These are phyloP conservation scores for Drosophila anceps DNA, from an alignment of 2,888 invertebrate species.

Conservation along the genomic window DNA sequence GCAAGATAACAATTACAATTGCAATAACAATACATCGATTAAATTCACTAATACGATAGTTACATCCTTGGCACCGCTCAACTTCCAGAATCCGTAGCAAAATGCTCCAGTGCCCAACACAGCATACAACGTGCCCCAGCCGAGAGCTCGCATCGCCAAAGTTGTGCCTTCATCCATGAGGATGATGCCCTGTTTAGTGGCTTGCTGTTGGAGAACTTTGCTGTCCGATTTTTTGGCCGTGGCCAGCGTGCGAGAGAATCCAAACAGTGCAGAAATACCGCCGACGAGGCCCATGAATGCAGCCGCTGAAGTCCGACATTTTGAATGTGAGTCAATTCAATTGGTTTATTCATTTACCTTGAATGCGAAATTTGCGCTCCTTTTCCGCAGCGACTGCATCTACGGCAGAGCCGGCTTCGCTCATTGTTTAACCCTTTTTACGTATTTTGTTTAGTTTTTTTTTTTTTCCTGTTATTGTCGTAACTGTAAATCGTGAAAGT, in stretches of 20 bases:
- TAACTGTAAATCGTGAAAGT: constrained; percentile 34
- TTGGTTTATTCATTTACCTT: constrained; percentile 46
- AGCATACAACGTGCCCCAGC: constrained; percentile 95
- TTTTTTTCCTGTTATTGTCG: constrained; percentile 55
- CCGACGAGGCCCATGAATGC: constrained; percentile 84
- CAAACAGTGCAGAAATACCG: constrained; percentile 92
- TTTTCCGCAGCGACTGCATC: constrained; percentile 68
- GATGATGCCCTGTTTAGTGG: constrained; percentile 87
- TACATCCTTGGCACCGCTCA: constrained; percentile 94
- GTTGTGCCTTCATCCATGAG: constrained; percentile 91
- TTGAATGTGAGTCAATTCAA: background rate
- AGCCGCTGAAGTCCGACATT: constrained; percentile 68
- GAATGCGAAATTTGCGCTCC: constrained; percentile 68
- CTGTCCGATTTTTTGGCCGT: constrained; percentile 93
- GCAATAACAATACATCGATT: background rate
- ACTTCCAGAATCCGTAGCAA: constrained; percentile 94
- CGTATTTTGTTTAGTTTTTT: background rate
- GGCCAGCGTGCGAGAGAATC: constrained; percentile 92
- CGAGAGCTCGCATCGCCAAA: constrained; percentile 93
- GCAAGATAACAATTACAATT: constrained; percentile 26
- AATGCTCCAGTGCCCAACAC: constrained; percentile 93
- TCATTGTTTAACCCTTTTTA: constrained; percentile 24
- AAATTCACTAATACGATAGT: background rate
- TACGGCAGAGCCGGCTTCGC: constrained; percentile 44
- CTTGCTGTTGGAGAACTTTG: constrained; percentile 90